Evolutionary conservation across 2,797 vertebrate species (phyloP), one percentile per base, ranked within the genome.

Genomic region (Scleropages formosus): DNA sequence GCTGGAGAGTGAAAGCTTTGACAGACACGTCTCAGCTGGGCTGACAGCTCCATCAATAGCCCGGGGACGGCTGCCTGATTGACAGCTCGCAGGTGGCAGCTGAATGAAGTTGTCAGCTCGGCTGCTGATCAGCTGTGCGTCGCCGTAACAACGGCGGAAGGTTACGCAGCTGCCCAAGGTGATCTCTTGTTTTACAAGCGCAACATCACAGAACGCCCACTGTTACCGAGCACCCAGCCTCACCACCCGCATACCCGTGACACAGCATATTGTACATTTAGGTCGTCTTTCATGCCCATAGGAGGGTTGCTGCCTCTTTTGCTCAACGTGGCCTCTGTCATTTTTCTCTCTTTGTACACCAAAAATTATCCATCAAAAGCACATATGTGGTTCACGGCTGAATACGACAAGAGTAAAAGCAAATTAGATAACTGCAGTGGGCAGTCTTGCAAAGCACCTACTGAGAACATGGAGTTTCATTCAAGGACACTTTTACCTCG

Each of bases 61-160:
- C 93, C 88, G 89, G 56, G 91, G 93, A 93, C 84, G 85, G 83
- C 81, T 79, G 80, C 77, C 86, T 91, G 92, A 92, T 92, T 92
- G 92, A 94, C 93, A 95, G 90, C 91, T 88, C 93, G 92, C 93
- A 94, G 95, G 93, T 94, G 93, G 93, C 87, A 90, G 88, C 91
- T 90, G 86, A 92, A 93, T 91, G 91, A 88, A 91, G 93, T 94
- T 93, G 94, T 96, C 94, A 94, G 87, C 85, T 84, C 79, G 86
- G 80, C 87, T 90, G 90, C 84, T 84, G 85, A 86, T 90, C 91
- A 92, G 86, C 90, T 89, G 85, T 84, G 80, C 83, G 84, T 89
- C 87, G 83, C 86, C 78, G 83, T 84, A 88, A 90, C 89, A 91
- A 89, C 88, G 84, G 88, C 83, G 82, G 71, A 84, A 84, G 87